Base-by-base conservation (phyloP, 2,888 invertebrate species). In the Sialis fuliginosa region DNA sequence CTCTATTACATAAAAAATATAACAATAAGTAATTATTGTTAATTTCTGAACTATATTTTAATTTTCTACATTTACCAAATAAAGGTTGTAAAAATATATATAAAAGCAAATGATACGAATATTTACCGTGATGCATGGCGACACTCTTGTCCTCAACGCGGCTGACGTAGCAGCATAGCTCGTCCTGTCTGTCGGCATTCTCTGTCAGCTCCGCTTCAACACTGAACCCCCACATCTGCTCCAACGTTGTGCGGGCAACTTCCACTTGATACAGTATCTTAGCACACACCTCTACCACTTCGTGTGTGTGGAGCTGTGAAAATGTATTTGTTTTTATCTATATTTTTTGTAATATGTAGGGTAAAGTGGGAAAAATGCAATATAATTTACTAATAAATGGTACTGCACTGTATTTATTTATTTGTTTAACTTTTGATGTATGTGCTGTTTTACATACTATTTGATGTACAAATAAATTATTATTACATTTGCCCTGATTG, bases 181-280 rank as follows among this genome's bases (percentile, higher is more conserved):
- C 95, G 65, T 95, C 95, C 65, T 95, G 93, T 46, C 91, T 73
- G 65, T 95, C 95, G 7, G 90, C 83, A 66, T 95, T 95, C 65
- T 95, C 93, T 52, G 93, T 91, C 49, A 96, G 75, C 68, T 96
- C 95, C 4, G 95, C 95, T 67, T 96, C 96, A 45, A 96, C 93
- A 53, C 90, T 90, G 71, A 96, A 92, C 56, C 96, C 96, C 87
- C 95, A 96, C 87, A 93, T 91, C 65, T 90, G 88, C 58, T 93
- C 92, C 58, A 90, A 72, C 7, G 89, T 87, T 53, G 80, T 82
- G 51, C 95, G 76, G 58, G 87, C 85, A 60, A 96, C 72, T 65
- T 95, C 93, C 56, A 95, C 90, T 75, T 95, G 93, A 68, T 95
- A 95, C 53, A 95, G 74, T 61, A 93, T 89, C 74, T 96, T 96